Evolutionary conservation across 2,888 invertebrate species (phyloP).

Genomic region (Brachyptera risi): DNA sequence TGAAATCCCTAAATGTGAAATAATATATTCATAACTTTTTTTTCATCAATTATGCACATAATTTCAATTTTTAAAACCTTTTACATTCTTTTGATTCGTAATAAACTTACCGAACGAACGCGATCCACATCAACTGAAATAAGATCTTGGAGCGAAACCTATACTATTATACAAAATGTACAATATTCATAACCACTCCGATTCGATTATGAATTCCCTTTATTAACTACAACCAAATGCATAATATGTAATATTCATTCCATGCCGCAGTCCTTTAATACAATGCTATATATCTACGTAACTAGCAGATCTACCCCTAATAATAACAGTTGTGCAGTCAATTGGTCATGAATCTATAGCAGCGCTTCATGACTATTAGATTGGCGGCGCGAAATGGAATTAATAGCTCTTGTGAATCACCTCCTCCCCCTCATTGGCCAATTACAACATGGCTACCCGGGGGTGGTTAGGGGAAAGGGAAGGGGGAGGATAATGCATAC

Average conservation of each 20-base stretch:
- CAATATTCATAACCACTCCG: neutral
- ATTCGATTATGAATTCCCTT: neutral
- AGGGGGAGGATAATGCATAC: constrained; percentile 6
- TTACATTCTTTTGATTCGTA: constrained; percentile 3
- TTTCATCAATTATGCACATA: constrained; percentile 10
- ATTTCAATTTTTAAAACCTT: constrained; percentile 10
- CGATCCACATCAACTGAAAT: too few species aligned
- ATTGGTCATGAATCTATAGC: constrained; percentile 8
- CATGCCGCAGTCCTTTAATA: neutral
- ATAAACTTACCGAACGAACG: constrained; percentile 7
- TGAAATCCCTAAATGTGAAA: constrained; percentile 10
- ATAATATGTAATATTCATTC: neutral
- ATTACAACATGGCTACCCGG: constrained; percentile 17
- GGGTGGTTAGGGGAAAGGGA: too few species aligned
- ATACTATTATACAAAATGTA: too few species aligned
- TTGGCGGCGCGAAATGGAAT: constrained; percentile 34
- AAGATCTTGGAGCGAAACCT: too few species aligned
- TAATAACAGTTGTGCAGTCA: constrained; percentile 11
- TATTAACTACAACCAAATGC: neutral
- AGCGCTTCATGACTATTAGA: constrained; percentile 34
- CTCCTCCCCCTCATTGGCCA: constrained; percentile 20
- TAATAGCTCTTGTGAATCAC: constrained; percentile 33
- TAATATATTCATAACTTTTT: constrained; percentile 20
- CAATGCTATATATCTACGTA: neutral
- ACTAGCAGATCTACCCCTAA: constrained; percentile 5